Conservation (phyloP, 2,113 vertebrate species). For the Sinosuthora webbiana region DNA sequence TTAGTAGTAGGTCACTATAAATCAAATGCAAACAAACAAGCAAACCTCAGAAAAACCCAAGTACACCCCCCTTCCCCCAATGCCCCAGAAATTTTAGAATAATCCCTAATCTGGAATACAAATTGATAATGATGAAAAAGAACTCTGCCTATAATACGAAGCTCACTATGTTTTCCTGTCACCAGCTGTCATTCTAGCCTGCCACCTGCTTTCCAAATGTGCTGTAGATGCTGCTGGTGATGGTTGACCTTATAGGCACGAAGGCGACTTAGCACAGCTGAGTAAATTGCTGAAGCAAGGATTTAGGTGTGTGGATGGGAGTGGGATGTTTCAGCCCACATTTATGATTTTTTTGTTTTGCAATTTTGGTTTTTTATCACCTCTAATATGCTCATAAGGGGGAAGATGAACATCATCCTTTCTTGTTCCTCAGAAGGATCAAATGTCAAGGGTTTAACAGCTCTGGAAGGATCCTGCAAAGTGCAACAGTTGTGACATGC, state of each 20-base stretch:
- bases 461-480: neutral
- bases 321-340: neutral
- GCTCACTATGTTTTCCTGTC: neutral
- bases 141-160: neutral
- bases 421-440: neutral
- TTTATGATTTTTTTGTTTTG: neutral
- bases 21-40: neutral
- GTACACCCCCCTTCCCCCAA: fast-evolving
- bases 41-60: neutral
- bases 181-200: neutral
- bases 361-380: neutral
- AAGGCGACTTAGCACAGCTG: neutral
- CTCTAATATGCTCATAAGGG: neutral
- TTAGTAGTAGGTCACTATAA: neutral
- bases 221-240: neutral
- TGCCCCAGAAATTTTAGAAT: neutral
- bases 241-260: neutral
- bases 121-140: neutral
- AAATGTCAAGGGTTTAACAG: neutral
- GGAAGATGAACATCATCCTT: neutral
- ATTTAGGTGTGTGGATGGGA: neutral
- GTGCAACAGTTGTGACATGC: neutral
- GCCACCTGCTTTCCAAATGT: neutral
- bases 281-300: neutral
- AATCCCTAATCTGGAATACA: neutral